phyloP scores from a whole-genome alignment of 2,113 vertebrate genomes.

The Gallinago media region DNA sequence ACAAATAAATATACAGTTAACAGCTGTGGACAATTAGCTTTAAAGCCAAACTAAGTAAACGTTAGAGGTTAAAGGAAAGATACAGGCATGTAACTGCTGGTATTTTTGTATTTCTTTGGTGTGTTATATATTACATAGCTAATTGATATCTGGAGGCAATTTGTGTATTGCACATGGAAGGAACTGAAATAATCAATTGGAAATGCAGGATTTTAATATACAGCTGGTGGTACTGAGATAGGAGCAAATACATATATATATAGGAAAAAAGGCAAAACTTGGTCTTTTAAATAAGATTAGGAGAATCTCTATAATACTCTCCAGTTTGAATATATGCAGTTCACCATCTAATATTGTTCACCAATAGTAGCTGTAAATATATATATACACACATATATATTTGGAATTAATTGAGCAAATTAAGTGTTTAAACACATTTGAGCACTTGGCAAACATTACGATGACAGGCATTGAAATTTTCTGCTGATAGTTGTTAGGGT shows the following conservation, averaged over 20 bases:
- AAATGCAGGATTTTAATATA: conserved; percentile 64
- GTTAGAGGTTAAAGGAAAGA: conserved; percentile 44
- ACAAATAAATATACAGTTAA: conserved; percentile 59
- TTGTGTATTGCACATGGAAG: conserved; percentile 9
- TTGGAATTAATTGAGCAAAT: background rate
- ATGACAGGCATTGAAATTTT: background rate
- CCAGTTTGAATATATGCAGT: background rate
- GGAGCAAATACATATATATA: background rate
- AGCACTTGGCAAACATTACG: background rate
- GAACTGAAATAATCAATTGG: conserved; percentile 11
- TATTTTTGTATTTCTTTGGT: background rate
- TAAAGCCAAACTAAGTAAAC: conserved; percentile 45
- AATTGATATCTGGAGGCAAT: conserved; percentile 47
- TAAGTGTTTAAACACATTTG: background rate
- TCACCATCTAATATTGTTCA: background rate
- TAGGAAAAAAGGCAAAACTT: background rate
- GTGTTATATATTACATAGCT: conserved; percentile 16
- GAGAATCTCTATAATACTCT: background rate
- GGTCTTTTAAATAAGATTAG: background rate
- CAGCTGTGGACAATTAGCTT: conserved; percentile 30
- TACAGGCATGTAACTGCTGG: conserved; percentile 9
- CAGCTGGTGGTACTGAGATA: background rate
- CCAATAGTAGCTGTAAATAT: background rate
- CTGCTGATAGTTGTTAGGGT: background rate
- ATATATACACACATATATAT: background rate